These are phyloP conservation scores for Dascyllus trimaculatus DNA, from an alignment of 2,113 vertebrate genomes.

Conservation along the genomic window DNA sequence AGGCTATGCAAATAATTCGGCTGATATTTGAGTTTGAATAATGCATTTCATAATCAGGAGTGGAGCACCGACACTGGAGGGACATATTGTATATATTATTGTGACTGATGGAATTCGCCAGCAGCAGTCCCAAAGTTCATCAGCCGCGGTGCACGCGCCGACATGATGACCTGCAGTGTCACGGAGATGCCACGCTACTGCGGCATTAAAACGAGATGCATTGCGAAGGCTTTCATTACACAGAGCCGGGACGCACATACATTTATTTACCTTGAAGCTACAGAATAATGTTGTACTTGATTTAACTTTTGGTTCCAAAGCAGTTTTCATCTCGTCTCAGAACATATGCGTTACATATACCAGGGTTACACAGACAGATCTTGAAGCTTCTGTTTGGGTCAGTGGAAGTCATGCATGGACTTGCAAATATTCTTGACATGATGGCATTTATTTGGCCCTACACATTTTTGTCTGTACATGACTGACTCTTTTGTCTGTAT, in stretches of 20 bases:
- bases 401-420: not conserved
- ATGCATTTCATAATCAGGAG: conserved; percentile 76
- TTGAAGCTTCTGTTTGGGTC: conserved; percentile 14
- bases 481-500: not conserved
- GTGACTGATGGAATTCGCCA: conserved; percentile 65
- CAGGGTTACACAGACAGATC: conserved; percentile 16
- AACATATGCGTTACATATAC: conserved; percentile 28
- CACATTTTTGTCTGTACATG: no score
- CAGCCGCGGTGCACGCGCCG: conserved; percentile 21
- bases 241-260: not conserved
- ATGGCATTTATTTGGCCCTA: not conserved
- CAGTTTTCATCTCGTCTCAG: conserved; percentile 13
- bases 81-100: conserved; percentile 66
- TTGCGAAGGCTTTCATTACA: conserved; percentile 22
- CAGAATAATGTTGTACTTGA: not conserved
- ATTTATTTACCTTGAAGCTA: conserved; percentile 41
- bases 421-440: not conserved
- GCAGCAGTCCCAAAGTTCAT: conserved; percentile 56
- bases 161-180: conserved; percentile 34
- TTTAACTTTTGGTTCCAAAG: conserved; percentile 19
- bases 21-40: conserved; percentile 69
- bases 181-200: not conserved
- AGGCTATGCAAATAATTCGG: conserved; percentile 64
- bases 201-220: conserved; percentile 16
- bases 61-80: conserved; percentile 58